Percentiles rank a stretch among this genome's conserved stretches.
phyloP scores from a whole-genome alignment of 2,797 vertebrate genomes.

The Coregonus ussuriensis region DNA sequence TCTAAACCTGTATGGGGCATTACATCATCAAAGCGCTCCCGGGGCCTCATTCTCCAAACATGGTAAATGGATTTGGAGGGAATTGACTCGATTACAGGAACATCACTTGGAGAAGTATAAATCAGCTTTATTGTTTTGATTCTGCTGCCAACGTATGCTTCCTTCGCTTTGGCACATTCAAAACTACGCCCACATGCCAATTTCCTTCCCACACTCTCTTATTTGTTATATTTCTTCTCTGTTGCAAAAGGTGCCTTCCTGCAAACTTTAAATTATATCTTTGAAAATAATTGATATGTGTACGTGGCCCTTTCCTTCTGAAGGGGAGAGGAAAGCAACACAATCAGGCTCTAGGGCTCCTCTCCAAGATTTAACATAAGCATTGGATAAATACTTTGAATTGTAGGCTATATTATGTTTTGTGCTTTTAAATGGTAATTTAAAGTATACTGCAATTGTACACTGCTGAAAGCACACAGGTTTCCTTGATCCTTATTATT shows the following conservation, averaged over 20 bases:
- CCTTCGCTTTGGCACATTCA: conserved; percentile 24
- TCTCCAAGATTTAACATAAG: conserved; percentile 7
- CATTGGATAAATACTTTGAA: conserved; percentile 6
- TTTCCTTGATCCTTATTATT: conserved; percentile 16
- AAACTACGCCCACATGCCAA: conserved; percentile 34
- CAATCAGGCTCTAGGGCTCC: conserved; percentile 40
- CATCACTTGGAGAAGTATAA: conserved; percentile 56
- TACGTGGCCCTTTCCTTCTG: conserved; percentile 39
- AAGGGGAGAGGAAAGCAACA: conserved; percentile 25
- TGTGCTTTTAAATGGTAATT: conserved; percentile 15
- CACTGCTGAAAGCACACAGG: conserved; percentile 2
- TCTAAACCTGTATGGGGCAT: conserved; percentile 59
- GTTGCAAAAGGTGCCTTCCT: conserved; percentile 40
- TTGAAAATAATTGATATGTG: conserved; percentile 45
- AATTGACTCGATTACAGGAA: conserved; percentile 58
- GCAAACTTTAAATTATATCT: conserved; percentile 38
- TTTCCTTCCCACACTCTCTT: conserved; percentile 29
- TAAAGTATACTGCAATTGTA: neutral
- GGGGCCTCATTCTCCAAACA: conserved; percentile 51
- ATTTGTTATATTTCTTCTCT: conserved; percentile 19
- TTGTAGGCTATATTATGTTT: conserved; percentile 14
- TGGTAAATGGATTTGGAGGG: conserved; percentile 56
- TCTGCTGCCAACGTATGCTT: conserved; percentile 24
- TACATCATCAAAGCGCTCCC: conserved; percentile 59
- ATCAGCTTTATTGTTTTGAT: conserved; percentile 57